These are phyloP conservation scores for Cebuella pygmaea DNA, from an alignment of 2,797 vertebrate genomes.

Conservation along the genomic window DNA sequence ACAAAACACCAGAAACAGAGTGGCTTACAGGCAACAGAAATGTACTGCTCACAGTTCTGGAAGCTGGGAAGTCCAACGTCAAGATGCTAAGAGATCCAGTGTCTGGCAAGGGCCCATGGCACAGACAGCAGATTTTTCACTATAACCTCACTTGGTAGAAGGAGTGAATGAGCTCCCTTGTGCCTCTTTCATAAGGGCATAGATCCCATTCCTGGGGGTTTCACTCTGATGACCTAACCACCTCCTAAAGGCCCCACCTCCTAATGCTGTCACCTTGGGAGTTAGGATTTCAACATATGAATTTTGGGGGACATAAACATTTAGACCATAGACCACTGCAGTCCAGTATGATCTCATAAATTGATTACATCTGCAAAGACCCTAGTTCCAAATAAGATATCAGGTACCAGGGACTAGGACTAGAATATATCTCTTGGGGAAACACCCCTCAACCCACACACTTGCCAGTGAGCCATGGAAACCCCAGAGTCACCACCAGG, in stretches of 20 bases:
- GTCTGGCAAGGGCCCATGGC: background rate
- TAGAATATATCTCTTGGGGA: background rate
- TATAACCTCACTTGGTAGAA: background rate
- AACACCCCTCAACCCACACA: background rate
- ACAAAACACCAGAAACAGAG: background rate
- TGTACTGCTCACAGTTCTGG: background rate
- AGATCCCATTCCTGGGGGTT: background rate
- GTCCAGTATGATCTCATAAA: background rate
- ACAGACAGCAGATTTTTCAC: background rate
- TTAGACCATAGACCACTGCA: background rate
- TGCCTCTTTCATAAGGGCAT: background rate
- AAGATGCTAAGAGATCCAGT: background rate
- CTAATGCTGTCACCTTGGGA: background rate
- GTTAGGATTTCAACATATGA: background rate
- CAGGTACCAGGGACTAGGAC: background rate
- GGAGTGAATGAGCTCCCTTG: accelerated
- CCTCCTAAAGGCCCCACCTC: background rate
- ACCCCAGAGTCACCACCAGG: background rate
- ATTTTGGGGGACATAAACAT: background rate
- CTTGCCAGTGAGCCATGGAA: background rate
- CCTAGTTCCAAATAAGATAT: background rate
- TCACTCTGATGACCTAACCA: background rate
- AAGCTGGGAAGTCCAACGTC: background rate
- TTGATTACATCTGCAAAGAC: background rate
- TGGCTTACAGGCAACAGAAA: background rate